Conservation (phyloP, 2,113 vertebrate species). For the Puma concolor region DNA sequence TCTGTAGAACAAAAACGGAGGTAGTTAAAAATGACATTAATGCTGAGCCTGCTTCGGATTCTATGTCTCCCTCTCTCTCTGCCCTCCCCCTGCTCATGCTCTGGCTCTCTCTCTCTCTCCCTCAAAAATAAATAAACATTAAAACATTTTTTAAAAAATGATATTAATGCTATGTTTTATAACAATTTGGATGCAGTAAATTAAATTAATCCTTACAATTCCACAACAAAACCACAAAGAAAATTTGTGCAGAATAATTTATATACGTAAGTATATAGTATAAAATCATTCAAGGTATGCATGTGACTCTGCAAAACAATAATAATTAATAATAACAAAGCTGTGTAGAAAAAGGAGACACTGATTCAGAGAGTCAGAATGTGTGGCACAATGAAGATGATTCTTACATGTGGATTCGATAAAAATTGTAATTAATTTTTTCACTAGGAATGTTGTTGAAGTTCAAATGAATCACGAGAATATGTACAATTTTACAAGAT, state of each 20-base stretch:
- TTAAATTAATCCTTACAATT: not conserved
- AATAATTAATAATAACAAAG: not conserved
- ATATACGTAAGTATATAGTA: not conserved
- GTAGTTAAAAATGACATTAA: not conserved
- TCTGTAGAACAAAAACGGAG: not conserved
- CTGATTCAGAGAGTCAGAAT: not conserved
- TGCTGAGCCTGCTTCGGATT: no score
- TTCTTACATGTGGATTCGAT: not conserved
- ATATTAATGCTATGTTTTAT: not conserved
- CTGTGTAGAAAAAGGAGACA: not conserved
- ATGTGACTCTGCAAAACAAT: not conserved
- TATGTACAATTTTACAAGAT: not conserved
- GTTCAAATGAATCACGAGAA: not conserved
- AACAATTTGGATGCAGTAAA: not conserved
- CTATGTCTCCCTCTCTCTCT: no score
- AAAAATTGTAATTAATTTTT: not conserved
- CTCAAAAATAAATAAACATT: no score
- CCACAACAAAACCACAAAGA: not conserved
- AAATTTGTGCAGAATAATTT: not conserved
- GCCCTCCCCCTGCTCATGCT: no score
- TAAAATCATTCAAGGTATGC: not conserved
- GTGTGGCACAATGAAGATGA: not conserved
- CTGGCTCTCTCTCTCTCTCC: no score
- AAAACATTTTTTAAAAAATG: not conserved
- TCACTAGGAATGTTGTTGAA: not conserved